A percentile compares a stretch with the other conserved stretches of the same genome.
phyloP scores from a whole-genome alignment of 2,888 invertebrate genomes.

The Chrysina gloriosa region DNA sequence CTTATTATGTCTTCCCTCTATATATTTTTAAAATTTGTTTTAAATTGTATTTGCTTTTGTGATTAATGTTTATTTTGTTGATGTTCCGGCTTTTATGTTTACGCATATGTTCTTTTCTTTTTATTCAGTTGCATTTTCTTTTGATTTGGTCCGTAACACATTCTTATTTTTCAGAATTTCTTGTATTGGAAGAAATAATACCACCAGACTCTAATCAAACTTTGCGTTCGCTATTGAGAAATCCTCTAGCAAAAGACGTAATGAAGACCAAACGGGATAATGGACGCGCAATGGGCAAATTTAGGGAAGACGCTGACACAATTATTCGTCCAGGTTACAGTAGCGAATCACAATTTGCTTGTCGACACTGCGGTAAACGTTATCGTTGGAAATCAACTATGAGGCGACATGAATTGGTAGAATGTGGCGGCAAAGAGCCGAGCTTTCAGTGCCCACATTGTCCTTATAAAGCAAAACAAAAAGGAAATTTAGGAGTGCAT shows the following conservation, averaged over 20 bases:
- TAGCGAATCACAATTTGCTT: conserved; percentile 75
- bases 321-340: conserved; percentile 63
- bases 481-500: conserved; percentile 85
- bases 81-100: conserved; percentile 42
- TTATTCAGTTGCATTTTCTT: conserved; percentile 20
- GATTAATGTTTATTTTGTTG: conserved; percentile 39
- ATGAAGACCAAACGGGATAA: conserved; percentile 44
- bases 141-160: conserved; percentile 34
- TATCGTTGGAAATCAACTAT: conserved; percentile 90
- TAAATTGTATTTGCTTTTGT: conserved; percentile 34
- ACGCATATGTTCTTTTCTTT: conserved; percentile 28
- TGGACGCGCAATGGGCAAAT: conserved; percentile 54
- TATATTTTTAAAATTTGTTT: too few species aligned
- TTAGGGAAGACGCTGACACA: conserved; percentile 49
- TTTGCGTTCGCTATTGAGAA: conserved; percentile 47
- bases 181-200: conserved; percentile 59
- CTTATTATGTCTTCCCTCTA: too few species aligned
- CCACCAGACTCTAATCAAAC: conserved; percentile 54
- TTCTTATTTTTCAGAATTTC: conserved; percentile 57
- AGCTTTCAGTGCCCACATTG: conserved; percentile 85
- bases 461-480: conserved; percentile 82
- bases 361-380: conserved; percentile 85
- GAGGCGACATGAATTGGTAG: conserved; percentile 84
- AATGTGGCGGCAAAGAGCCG: conserved; percentile 85
- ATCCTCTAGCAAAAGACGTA: conserved; percentile 42